Conservation (phyloP, 1,140 invertebrate genomes). For the Delia radicum region DNA sequence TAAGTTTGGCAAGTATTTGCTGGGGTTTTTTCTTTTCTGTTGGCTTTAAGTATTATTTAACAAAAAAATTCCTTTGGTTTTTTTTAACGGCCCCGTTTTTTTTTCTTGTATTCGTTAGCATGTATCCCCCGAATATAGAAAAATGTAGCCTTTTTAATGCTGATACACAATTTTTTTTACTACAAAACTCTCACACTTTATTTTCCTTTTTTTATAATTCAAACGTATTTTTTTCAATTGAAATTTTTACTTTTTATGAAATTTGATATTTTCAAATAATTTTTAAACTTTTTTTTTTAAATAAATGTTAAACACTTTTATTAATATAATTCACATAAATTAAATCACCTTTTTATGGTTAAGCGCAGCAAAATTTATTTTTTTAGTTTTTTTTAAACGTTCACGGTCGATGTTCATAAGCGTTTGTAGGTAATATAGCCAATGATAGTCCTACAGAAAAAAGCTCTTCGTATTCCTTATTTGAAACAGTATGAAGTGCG, state of each 20-base stretch:
- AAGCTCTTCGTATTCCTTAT: slow-evolving; percentile 11
- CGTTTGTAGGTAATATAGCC: slow-evolving; percentile 46
- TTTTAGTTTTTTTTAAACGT: slow-evolving; percentile 42
- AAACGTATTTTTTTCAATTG: background rate
- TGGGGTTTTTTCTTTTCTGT: background rate
- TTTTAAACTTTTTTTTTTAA: background rate
- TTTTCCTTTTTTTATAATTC: background rate
- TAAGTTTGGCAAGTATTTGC: background rate
- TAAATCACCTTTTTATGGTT: slow-evolving; percentile 38
- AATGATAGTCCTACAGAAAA: slow-evolving; percentile 25
- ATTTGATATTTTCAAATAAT: background rate
- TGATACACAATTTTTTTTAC: slow-evolving; percentile 21
- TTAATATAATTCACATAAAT: background rate
- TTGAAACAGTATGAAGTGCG: slow-evolving; percentile 16
- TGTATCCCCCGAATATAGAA: slow-evolving; percentile 23
- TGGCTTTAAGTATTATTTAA: background rate
- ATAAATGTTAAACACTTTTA: slow-evolving; percentile 2
- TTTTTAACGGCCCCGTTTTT: background rate
- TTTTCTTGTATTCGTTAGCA: slow-evolving; percentile 12
- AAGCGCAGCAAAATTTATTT: slow-evolving; percentile 46
- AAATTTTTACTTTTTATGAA: background rate
- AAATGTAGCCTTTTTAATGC: slow-evolving; percentile 15
- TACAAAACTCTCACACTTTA: slow-evolving; percentile 1
- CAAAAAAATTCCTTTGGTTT: background rate
- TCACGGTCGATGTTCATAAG: slow-evolving; percentile 56